A percentile compares a stretch with the other conserved stretches of the same genome.
Evolutionary conservation across 2,113 vertebrate genomes (phyloP).

Genomic region (Corythoichthys haematopterus): DNA sequence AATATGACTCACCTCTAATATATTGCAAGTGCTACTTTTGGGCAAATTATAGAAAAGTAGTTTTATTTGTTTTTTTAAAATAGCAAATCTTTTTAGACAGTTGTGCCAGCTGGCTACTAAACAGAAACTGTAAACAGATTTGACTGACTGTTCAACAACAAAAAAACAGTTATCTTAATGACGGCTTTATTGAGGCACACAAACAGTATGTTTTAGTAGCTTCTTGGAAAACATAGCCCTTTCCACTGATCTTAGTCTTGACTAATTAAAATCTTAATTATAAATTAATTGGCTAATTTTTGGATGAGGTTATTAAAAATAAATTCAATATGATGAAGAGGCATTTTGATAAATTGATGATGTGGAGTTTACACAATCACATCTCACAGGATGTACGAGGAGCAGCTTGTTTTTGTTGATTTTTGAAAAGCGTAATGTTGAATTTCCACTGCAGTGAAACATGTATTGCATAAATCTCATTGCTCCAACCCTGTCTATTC

Average conservation of each 20-base stretch:
- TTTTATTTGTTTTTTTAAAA: too few species aligned
- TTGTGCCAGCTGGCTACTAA: not conserved
- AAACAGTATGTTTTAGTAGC: not conserved
- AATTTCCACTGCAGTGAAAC: not conserved
- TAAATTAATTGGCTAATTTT: conserved; percentile 29
- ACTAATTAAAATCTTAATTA: conserved; percentile 26
- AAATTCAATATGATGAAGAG: conserved; percentile 18
- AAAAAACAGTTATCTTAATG: conserved; percentile 2
- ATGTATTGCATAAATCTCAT: not conserved
- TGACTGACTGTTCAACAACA: conserved; percentile 2
- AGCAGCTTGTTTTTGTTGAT: too few species aligned
- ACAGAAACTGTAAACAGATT: conserved; percentile 8
- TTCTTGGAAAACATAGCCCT: not conserved
- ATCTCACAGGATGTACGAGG: not conserved
- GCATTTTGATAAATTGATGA: not conserved
- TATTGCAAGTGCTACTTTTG: not conserved
- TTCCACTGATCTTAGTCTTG: conserved; percentile 9
- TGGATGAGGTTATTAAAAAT: conserved; percentile 21
- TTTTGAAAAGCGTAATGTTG: not conserved
- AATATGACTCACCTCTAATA: not conserved
- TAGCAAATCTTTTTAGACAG: not conserved
- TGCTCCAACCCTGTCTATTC: conserved; percentile 27
- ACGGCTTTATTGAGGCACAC: not conserved
- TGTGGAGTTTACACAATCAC: not conserved
- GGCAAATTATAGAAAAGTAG: not conserved